Percentiles rank a stretch among this genome's conserved stretches.
phyloP scores from a whole-genome alignment of 1,140 invertebrate species.

The Drosophila guanche region DNA sequence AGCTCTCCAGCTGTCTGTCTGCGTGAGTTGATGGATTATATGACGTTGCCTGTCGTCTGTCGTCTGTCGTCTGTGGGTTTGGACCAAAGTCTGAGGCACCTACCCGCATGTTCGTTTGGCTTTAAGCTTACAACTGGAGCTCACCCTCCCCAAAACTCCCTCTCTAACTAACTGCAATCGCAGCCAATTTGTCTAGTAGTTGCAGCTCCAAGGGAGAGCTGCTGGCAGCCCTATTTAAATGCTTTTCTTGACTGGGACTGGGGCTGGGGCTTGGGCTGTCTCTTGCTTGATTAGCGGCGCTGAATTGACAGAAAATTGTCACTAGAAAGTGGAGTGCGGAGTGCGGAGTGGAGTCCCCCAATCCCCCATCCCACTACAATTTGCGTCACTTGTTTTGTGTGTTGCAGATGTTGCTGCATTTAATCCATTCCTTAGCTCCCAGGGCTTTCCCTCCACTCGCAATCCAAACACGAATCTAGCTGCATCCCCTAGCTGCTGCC shows the following conservation, averaged over 20 bases:
- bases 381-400: conserved; percentile 70
- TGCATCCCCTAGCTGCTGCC: not conserved
- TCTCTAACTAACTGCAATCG: conserved; percentile 38
- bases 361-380: conserved; percentile 42
- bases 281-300: conserved; percentile 76
- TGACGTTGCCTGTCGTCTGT: conserved; percentile 53
- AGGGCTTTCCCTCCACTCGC: conserved; percentile 26
- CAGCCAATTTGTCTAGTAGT: conserved; percentile 71
- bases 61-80: conserved; percentile 14
- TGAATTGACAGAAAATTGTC: conserved; percentile 81
- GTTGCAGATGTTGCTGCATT: conserved; percentile 46
- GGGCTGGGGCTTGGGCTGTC: conserved; percentile 28
- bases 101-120: conserved; percentile 61
- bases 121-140: conserved; percentile 32
- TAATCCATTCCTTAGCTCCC: conserved; percentile 34
- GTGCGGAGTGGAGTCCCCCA: not conserved
- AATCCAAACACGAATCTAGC: not conserved
- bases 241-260: conserved; percentile 4
- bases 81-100: conserved; percentile 1
- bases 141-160: not conserved
- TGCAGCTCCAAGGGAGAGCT: not conserved
- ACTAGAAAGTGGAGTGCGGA: conserved; percentile 36
- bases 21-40: conserved; percentile 69
- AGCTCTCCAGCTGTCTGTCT: conserved; percentile 64
- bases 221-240: conserved; percentile 51